Percentiles rank a stretch among this genome's conserved stretches.
phyloP scores from a whole-genome alignment of 2,888 invertebrate genomes.

The Ephialtes manifestator region DNA sequence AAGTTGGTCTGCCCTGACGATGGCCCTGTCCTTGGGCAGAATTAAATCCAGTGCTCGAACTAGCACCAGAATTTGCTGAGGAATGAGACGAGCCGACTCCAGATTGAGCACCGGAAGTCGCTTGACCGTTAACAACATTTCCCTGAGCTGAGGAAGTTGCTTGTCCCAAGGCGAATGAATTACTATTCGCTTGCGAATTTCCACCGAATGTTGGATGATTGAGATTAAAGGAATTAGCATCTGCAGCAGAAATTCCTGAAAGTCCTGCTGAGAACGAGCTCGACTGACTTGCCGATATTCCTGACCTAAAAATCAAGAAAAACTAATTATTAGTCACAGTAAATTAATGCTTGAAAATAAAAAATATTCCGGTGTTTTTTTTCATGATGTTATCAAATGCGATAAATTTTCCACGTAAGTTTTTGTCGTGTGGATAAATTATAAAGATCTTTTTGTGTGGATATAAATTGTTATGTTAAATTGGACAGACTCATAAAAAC shows the following conservation, averaged over 20 bases:
- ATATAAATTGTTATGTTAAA: background rate
- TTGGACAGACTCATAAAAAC: conserved; percentile 24
- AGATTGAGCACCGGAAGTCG: conserved; percentile 78
- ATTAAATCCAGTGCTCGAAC: conserved; percentile 62
- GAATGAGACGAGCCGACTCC: conserved; percentile 75
- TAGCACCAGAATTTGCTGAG: conserved; percentile 73
- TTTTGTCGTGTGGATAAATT: background rate
- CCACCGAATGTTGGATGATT: conserved; percentile 77
- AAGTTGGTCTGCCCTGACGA: conserved; percentile 62
- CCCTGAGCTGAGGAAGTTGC: conserved; percentile 79
- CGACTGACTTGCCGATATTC: conserved; percentile 79
- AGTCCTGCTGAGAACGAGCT: conserved; percentile 78
- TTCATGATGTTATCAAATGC: background rate
- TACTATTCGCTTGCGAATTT: conserved; percentile 74
- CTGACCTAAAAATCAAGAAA: conserved; percentile 67
- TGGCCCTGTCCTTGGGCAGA: conserved; percentile 53
- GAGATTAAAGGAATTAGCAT: conserved; percentile 76
- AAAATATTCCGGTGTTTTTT: background rate
- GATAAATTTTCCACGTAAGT: background rate
- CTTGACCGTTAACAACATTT: conserved; percentile 78
- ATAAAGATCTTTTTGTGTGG: background rate
- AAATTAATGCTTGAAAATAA: background rate
- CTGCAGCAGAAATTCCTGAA: conserved; percentile 77
- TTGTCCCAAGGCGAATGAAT: conserved; percentile 77
- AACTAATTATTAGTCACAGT: background rate